phyloP scores from a whole-genome alignment of 1,140 invertebrate genomes.

The Aphidius gifuensis region DNA sequence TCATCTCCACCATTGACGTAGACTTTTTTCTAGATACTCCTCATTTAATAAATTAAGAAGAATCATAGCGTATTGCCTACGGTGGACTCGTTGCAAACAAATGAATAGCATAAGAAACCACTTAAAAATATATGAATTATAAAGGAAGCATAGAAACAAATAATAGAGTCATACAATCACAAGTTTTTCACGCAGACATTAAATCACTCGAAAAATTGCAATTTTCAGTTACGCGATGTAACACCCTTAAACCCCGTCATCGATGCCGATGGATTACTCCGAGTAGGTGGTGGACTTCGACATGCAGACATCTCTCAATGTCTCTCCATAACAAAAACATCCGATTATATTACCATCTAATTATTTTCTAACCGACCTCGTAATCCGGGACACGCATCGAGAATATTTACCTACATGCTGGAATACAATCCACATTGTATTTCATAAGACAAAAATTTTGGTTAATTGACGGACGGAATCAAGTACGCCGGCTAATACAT shows the following conservation, averaged over 20 bases:
- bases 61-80: conserved; percentile 33
- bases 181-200: no score
- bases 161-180: neutral
- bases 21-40: no score
- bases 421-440: neutral
- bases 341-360: conserved; percentile 32
- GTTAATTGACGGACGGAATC: conserved; percentile 7
- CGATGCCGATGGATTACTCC: conserved; percentile 40
- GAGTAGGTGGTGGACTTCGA: conserved; percentile 29
- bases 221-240: no score
- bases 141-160: neutral
- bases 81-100: conserved; percentile 37
- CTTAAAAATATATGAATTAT: neutral
- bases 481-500: neutral
- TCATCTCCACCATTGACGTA: no score
- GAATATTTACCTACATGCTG: conserved; percentile 20
- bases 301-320: no score
- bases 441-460: neutral
- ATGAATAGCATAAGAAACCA: conserved; percentile 29
- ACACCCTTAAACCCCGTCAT: conserved; percentile 45
- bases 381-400: conserved; percentile 28
- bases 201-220: no score
- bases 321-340: conserved; percentile 37
- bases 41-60: conserved; percentile 11
- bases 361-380: conserved; percentile 6